These are phyloP conservation scores for Xiphophorus maculatus DNA, from an alignment of 2,113 vertebrate species.

Conservation along the genomic window DNA sequence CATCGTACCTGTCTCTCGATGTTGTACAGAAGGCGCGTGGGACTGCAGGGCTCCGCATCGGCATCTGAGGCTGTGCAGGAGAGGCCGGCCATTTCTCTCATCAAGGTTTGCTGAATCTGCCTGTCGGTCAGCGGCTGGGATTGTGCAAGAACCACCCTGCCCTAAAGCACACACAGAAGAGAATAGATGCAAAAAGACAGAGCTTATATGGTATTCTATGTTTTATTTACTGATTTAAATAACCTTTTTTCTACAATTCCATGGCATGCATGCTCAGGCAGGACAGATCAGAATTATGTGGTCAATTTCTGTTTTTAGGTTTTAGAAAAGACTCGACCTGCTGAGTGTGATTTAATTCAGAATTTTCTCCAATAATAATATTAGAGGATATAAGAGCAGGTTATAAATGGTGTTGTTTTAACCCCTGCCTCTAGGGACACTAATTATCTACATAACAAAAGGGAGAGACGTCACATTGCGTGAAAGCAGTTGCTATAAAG, in stretches of 20 bases:
- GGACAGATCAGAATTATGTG: neutral
- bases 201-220: neutral
- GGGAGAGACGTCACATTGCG: no score
- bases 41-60: constrained; percentile 91
- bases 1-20: constrained; percentile 93
- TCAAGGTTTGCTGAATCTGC: constrained; percentile 84
- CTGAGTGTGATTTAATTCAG: neutral
- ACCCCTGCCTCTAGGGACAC: neutral
- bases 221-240: neutral
- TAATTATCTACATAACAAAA: neutral
- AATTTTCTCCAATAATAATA: no score
- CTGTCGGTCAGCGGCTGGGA: constrained; percentile 84
- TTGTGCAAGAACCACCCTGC: constrained; percentile 86
- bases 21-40: constrained; percentile 89
- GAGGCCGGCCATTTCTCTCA: constrained; percentile 81
- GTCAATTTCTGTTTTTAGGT: neutral
- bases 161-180: constrained; percentile 80
- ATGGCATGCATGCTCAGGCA: neutral
- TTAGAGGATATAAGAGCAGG: neutral
- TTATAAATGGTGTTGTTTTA: neutral
- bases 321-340: neutral
- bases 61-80: constrained; percentile 81
- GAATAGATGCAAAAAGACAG: constrained; percentile 1
- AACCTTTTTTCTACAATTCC: neutral
- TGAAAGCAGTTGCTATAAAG: no score